Conservation (phyloP, 2,113 vertebrate genomes). For the Isurus oxyrinchus region DNA sequence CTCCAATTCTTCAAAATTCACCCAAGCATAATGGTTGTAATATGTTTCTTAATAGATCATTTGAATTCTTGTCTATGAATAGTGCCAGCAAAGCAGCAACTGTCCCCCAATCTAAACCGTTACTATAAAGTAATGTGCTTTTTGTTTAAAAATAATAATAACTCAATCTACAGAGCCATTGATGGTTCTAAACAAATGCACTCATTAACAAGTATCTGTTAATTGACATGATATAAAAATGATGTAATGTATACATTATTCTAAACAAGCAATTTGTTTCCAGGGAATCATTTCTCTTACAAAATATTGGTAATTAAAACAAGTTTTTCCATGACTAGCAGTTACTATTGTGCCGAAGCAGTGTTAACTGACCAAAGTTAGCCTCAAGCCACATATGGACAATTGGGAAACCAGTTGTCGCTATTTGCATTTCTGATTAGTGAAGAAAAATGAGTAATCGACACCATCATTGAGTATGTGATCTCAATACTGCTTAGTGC, state of each 20-base stretch:
- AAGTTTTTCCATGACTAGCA: not conserved
- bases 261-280: not conserved
- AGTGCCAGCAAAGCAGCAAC: not conserved
- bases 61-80: not conserved
- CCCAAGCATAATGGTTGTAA: not conserved
- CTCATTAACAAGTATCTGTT: not conserved
- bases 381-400: too few species aligned
- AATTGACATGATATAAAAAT: not conserved
- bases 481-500: too few species aligned
- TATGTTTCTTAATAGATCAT: not conserved
- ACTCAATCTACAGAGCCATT: not conserved
- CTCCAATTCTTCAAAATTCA: not conserved
- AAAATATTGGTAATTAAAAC: not conserved
- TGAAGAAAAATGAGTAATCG: too few species aligned
- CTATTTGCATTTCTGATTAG: too few species aligned
- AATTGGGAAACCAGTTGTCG: too few species aligned
- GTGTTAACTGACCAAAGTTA: too few species aligned
- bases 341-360: too few species aligned
- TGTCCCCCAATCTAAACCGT: not conserved
- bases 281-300: not conserved
- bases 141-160: too few species aligned
- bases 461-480: too few species aligned
- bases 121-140: too few species aligned
- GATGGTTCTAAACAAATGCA: not conserved
- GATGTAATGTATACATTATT: not conserved